phyloP scores from a whole-genome alignment of 2,113 vertebrate species.

The Amia ocellicauda region DNA sequence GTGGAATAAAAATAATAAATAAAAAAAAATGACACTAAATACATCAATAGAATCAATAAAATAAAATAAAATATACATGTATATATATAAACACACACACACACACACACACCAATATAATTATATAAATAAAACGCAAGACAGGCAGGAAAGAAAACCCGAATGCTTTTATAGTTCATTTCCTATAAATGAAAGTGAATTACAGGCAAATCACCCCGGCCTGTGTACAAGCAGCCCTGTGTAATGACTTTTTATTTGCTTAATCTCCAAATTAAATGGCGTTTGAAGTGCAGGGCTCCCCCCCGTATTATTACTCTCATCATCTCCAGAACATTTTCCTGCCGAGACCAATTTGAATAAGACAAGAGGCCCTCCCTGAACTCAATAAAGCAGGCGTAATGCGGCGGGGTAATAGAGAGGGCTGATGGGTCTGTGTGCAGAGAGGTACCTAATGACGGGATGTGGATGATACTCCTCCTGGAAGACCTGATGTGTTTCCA shows the following conservation, averaged over 20 bases:
- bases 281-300: slow-evolving; percentile 81
- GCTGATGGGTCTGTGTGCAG: slow-evolving; percentile 89
- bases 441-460: slow-evolving; percentile 97
- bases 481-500: slow-evolving; percentile 97
- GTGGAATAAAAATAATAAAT: no score
- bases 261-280: slow-evolving; percentile 98
- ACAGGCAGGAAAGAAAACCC: slow-evolving; percentile 8
- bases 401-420: slow-evolving; percentile 86
- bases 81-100: slow-evolving; percentile 33
- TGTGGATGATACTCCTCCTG: slow-evolving; percentile 97
- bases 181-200: slow-evolving; percentile 82
- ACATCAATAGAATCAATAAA: background rate
- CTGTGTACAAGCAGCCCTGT: slow-evolving; percentile 79
- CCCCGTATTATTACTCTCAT: slow-evolving; percentile 88
- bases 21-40: no score
- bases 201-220: slow-evolving; percentile 87
- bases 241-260: slow-evolving; percentile 96
- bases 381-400: slow-evolving; percentile 87
- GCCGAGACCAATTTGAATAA: slow-evolving; percentile 97
- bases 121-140: no score
- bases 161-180: slow-evolving; percentile 84
- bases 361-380: slow-evolving; percentile 91
- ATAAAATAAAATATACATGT: slow-evolving; percentile 2
- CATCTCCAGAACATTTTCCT: slow-evolving; percentile 94
- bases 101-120: slow-evolving; percentile 22